Evolutionary conservation across 2,888 invertebrate genomes (phyloP), one percentile per base, ranked within the genome.

Genomic region (Galerucella calmariensis): DNA sequence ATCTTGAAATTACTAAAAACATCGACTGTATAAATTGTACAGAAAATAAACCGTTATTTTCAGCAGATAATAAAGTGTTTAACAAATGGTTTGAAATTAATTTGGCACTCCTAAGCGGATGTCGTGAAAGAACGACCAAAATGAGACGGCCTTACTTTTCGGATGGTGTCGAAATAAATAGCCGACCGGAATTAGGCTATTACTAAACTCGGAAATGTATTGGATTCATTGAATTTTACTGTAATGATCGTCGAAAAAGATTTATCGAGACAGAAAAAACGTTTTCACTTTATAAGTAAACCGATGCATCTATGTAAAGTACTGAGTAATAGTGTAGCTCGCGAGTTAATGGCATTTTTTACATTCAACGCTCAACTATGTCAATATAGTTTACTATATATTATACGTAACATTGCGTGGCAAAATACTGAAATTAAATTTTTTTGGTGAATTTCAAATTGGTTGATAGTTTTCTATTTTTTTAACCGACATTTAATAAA

Each of bases 1-100:
- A 48, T 48, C 48, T 14, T 48, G 12, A 14, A 14, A 48, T 10
- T 48, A 48, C 46, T 3, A 46, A 46, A 46, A 46, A 46, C 46
- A 46, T 10, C 11, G 48, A 12, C 48, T 14, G 12, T 12, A 48
- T 48, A 48, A 48, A 48, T 48, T 48, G 14, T 12, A 48, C 48
- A 14, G 14, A 12, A 12, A 48, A 14, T 12, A 48, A 48, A 74
- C 58, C 75, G 61, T 66, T 72, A 72, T 68, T 72, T 69, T 48
- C 61, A 59, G 66, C 72, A 72, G 72, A 72, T 72, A 75, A 75
- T 75, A 70, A 75, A 72, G 68, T 51, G 72, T 61, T 72, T 75
- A 69, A 72, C 65, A 67, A 75, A 72, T 75, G 68, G 72, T 48
- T 20, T 46, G 67, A 75, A 72, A 75, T 75, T 72, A 75, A 72